phyloP scores from a whole-genome alignment of 1,140 invertebrate genomes.

The Drosophila ercepeae region DNA sequence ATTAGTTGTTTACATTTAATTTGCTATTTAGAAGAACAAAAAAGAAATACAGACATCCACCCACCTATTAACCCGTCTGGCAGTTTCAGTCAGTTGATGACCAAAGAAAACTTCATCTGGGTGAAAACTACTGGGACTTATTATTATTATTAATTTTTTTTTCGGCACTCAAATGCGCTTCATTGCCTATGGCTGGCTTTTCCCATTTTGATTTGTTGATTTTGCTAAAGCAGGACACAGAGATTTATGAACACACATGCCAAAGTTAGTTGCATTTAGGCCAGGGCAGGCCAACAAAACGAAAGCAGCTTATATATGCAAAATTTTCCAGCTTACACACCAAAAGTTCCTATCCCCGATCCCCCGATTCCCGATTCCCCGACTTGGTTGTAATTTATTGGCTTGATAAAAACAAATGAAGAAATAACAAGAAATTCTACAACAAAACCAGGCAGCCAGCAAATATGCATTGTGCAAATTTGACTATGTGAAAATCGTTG shows the following conservation, averaged over 20 bases:
- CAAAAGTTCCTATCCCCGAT: constrained; percentile 6
- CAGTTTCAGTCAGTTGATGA: constrained; percentile 26
- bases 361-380: too few relatives aligned
- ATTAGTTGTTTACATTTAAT: constrained; percentile 82
- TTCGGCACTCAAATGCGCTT: constrained; percentile 65
- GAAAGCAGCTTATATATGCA: constrained; percentile 75
- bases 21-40: constrained; percentile 72
- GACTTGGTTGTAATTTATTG: constrained; percentile 69
- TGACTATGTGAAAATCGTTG: constrained; percentile 63
- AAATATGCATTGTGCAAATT: constrained; percentile 63
- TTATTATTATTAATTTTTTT: constrained; percentile 45
- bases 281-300: constrained; percentile 21
- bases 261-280: constrained; percentile 42
- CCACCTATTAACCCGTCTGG: background rate
- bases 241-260: constrained; percentile 56
- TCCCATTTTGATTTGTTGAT: constrained; percentile 67
- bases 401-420: constrained; percentile 73
- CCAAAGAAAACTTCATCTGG: constrained; percentile 30
- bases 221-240: constrained; percentile 28
- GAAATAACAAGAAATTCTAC: constrained; percentile 67
- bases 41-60: too few relatives aligned
- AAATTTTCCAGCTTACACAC: constrained; percentile 63
- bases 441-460: constrained; percentile 56
- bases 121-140: constrained; percentile 1
- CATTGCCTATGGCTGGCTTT: constrained; percentile 38